Base-by-base conservation (phyloP, 2,113 vertebrate species). In the Entosphenus tridentatus region DNA sequence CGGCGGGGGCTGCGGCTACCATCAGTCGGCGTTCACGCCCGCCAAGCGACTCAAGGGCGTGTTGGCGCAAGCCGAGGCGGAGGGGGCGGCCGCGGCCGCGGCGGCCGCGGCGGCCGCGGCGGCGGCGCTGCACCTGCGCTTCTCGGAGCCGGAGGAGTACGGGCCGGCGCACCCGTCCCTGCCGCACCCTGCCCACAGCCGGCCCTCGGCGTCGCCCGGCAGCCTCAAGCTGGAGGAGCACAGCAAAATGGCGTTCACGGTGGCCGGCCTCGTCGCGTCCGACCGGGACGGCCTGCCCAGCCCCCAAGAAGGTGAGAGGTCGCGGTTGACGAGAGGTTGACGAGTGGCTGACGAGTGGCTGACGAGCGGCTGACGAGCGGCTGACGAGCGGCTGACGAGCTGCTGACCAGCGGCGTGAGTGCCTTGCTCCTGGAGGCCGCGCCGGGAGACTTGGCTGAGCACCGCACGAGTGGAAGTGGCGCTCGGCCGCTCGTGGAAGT, bases 1-100 rank as follows among this genome's bases (percentile, higher is more conserved):
- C 70, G 85, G 90, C 70, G 91, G 92, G 70, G 96, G 96, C 54
- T 87, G 92, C 8, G 96, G 92, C 9, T 91, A 86, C 74, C 96
- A 98, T 76, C 93, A 98, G 82, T 96, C 92, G 1, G 93, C 93
- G 71, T 98, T 98, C 70, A 98, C 93, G 0, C 93, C 93, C 0
- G 93, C 92, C 80, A 97, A 98, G 75, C 83, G 93, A 77, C 88
- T 98, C 70, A 98, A 98, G 77, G 92, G 90, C 81, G 96, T 92
- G 80, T 84, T 65, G n/a, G n/a, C 62, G 21, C 62, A n/a, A 10
- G n/a, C 62, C 8, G 62, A 65, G n/a, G n/a, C 62, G 21, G 62
- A 65, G 10, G 62, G 62, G n/a, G 21, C n/a, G 9, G 62, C n/a
- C 21, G 62, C 21, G 59, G 39, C 39, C 4, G 39, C 39, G 39